Evolutionary conservation across 2,797 vertebrate species (phyloP), one percentile per base, ranked within the genome.

Genomic region (Rhynchotus rufescens): DNA sequence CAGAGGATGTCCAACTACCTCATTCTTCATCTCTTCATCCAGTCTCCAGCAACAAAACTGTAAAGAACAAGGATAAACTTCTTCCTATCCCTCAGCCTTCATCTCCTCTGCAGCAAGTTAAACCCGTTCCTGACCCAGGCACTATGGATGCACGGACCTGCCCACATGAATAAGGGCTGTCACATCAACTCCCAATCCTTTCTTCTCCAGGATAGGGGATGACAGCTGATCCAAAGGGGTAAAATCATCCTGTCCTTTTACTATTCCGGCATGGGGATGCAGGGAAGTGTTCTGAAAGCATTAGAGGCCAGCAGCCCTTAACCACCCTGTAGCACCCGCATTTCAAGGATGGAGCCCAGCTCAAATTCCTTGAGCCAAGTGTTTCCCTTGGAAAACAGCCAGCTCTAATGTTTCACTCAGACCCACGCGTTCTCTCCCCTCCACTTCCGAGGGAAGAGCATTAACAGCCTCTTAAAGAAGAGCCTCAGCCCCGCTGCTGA

Each of bases 391-490:
- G 67, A 81, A 56, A 92, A 81, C 28, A 77, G 68, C 49, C 85
- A 74, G 34, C 21, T 77, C 47, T 68, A 30, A 82, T 34, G 69
- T 15, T 94, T 92, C 85, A 71, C 15, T 26, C 34, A n/a, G 17
- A 56, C 28, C 75, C 84, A 73, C 81, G n/a, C 79, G 26, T 57
- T 80, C n/a, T 77, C 51, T 74, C 52, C 40, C 23, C 32, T 86
- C 17, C 38, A 28, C 36, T 17, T 71, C 38, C 56, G 44, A 72
- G 51, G 49, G 80, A 86, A 80, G 45, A 45, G 61, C 38, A 0
- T 36, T 36, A 88, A 77, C 68, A 95, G 38, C 73, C 56, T 74
- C 57, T 93, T 93, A 36, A 66, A 75, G 65, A 93, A 32, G n/a
- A 23, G 65, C 15, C 17, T 22, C 32, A 68, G 12, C 45, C 26